phyloP scores from a whole-genome alignment of 2,888 invertebrate species.

The Cheilosia pagana region DNA sequence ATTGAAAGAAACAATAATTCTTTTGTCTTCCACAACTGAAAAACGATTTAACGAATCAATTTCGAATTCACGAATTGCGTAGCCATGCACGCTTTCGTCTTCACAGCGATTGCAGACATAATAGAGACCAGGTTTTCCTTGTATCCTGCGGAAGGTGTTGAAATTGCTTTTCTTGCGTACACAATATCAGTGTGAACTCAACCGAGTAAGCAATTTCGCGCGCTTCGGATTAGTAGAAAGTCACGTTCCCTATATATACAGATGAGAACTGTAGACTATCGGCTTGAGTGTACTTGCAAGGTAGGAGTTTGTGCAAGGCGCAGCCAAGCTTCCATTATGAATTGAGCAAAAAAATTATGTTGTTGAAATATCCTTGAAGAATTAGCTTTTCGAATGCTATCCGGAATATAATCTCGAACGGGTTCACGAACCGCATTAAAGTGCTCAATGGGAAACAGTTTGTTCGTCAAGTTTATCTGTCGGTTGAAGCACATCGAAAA shows the following conservation, averaged over 20 bases:
- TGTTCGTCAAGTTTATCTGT: background rate
- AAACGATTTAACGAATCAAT: conserved; percentile 45
- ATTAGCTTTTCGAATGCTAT: background rate
- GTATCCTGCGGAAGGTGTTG: conserved; percentile 52
- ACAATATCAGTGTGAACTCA: conserved; percentile 48
- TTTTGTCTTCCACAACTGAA: conserved; percentile 3
- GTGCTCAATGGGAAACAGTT: background rate
- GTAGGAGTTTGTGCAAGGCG: conserved; percentile 13
- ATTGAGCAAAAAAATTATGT: background rate
- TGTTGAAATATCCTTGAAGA: background rate
- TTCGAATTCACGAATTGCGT: conserved; percentile 29
- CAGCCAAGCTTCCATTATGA: background rate
- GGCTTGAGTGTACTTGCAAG: conserved; percentile 31
- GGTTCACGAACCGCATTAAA: background rate
- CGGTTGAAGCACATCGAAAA: background rate
- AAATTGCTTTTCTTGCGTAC: conserved; percentile 44
- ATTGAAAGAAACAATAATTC: background rate
- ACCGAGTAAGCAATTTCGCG: conserved; percentile 65
- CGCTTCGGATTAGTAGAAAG: conserved; percentile 59
- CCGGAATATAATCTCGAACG: background rate
- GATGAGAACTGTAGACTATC: conserved; percentile 18
- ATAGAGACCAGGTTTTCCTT: conserved; percentile 1
- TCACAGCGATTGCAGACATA: conserved; percentile 19
- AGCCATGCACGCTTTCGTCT: conserved; percentile 9
- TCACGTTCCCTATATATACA: conserved; percentile 50